Base-by-base conservation (phyloP, 2,888 invertebrate species). In the Ommatoiulus sabulosus region DNA sequence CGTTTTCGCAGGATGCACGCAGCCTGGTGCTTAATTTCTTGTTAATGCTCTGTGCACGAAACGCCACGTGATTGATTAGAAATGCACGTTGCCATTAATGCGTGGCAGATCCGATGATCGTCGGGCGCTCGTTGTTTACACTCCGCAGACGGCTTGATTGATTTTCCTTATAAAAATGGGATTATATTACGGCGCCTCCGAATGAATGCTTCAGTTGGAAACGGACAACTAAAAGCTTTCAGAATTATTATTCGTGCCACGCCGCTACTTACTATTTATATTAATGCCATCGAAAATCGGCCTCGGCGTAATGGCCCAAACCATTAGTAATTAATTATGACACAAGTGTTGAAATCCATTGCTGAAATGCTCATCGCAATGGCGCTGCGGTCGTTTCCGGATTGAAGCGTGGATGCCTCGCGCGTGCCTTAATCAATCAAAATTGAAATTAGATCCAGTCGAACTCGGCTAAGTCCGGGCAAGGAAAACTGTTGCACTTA, bases 161-260 rank as follows among this genome's bases (percentile, higher is more conserved):
- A 72, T 72, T 72, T 72, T 72, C 72, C 24, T 72, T 72, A 72
- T 72, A n/a, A 72, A 72, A 72, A 72, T 72, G n/a, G 72, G 72
- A 72, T 72, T 72, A 72, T n/a, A 72, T 72, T 72, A 24, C 24
- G 72, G 72, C 72, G 72, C 63, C 72, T 20, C 72, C 20, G 72
- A 72, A 72, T 72, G 24, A 72, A 72, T 72, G 72, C 10, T 24
- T 72, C 72, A 24, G 20, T 57, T 63, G 63, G 63, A 72, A 72
- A 72, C 72, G 24, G 72, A 72, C 72, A 72, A 72, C 72, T 72
- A 72, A 72, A 72, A 72, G 72, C 72, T 72, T 72, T 72, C 72
- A 63, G 17, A 72, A 72, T 72, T 72, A 72, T 72, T 72, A 72
- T 72, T 72, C 72, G n/a, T 72, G 72, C 72, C 72, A 72, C 72